Base-by-base conservation (phyloP, 2,888 invertebrate species). In the Macaria notata region DNA sequence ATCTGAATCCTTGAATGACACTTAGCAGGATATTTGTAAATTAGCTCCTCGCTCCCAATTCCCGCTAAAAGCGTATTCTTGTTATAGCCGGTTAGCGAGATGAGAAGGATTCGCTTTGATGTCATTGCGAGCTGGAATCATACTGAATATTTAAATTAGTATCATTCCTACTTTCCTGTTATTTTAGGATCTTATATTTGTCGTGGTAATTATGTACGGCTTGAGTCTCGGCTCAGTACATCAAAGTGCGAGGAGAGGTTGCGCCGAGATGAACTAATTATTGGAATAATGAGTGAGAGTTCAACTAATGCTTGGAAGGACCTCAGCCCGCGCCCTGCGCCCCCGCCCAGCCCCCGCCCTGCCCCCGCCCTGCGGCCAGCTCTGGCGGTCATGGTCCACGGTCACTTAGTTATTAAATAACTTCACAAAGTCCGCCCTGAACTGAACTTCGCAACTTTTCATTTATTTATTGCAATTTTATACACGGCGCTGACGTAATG, bases 391-490 rank as follows among this genome's bases (percentile, higher is more conserved):
- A 60, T 54, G 36, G 41, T 62, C 59, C 66, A 56, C 68, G 65
- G 64, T 68, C 65, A 68, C 70, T 70, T 70, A 70, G 69, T 77
- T 81, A 83, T 82, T 82, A 81, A 81, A 82, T 81, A 83, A 83
- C 74, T 83, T 83, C 54, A 60, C 62, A 69, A 63, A 70, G 72
- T 68, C 66, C 66, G 54, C 55, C 59, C 56, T 63, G 71, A 68
- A 72, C 56, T 63, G 71, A 68, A 72, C 72, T 75, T 75, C 65
- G 65, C 65, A 72, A 75, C 71, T 79, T 79, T 70, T 72, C 72
- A 73, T 73, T 81, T 81, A 83, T 83, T 83, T 83, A 83, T 80
- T 69, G 76, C 70, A 59, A 67, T 77, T 83, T 83, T 83, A 84
- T 84, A 76, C 83, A 75, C 69, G 64, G 69, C 63, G 53, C 64